Percentiles rank a stretch among this genome's conserved stretches.
phyloP scores from a whole-genome alignment of 1,140 invertebrate genomes.

The Sarcophaga bullata region DNA sequence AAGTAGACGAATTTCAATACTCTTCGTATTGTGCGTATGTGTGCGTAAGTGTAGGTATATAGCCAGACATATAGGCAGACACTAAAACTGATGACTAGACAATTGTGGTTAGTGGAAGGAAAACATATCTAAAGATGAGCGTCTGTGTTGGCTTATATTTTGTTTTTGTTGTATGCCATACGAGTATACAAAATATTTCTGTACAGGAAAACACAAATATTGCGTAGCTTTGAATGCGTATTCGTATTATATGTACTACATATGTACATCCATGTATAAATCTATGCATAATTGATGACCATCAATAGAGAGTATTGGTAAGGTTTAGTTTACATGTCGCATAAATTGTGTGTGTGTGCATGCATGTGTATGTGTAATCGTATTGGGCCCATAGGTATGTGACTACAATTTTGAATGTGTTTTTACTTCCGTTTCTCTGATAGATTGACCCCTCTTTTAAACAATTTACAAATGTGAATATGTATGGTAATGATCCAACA shows the following conservation, averaged over 20 bases:
- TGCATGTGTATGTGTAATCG: background rate
- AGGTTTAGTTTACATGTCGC: background rate
- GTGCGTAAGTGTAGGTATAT: background rate
- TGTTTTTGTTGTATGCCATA: no score
- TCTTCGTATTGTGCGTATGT: background rate
- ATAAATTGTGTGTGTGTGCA: background rate
- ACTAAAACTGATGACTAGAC: conserved; percentile 38
- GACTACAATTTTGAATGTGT: background rate
- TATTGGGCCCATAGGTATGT: background rate
- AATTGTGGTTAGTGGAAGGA: conserved; percentile 11
- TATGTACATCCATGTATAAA: no score
- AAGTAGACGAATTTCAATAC: background rate
- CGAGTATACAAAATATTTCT: no score
- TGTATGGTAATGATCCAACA: background rate
- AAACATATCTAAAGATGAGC: no score
- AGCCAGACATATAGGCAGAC: conserved; percentile 28
- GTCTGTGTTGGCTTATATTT: no score
- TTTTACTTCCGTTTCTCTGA: background rate
- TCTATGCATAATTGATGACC: no score
- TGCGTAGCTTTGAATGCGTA: no score
- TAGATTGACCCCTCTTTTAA: background rate
- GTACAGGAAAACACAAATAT: no score
- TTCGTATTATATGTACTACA: no score
- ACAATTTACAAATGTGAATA: background rate
- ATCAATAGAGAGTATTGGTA: background rate